A percentile compares a stretch with the other conserved stretches of the same genome.
These are phyloP conservation scores for Murina feae DNA, from an alignment of 2,113 vertebrate genomes.

Conservation along the genomic window DNA sequence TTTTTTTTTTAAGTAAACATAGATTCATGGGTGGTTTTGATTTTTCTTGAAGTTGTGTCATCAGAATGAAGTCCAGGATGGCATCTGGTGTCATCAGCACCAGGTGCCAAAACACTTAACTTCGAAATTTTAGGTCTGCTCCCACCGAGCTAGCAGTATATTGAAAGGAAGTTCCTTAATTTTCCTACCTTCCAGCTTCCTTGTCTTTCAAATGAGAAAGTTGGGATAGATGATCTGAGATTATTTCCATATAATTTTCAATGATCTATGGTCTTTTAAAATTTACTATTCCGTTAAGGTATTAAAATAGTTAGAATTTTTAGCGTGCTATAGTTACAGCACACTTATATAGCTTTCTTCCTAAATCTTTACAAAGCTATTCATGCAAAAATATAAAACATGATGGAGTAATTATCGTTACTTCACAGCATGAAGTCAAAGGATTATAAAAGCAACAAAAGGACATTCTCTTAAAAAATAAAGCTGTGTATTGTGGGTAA, in stretches of 20 bases:
- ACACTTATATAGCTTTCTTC: neutral
- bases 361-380: neutral
- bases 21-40: neutral
- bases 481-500: neutral
- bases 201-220: neutral
- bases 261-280: neutral
- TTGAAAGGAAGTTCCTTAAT: neutral
- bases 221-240: neutral
- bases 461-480: neutral
- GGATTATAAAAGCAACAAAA: neutral
- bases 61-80: neutral
- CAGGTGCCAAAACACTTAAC: neutral
- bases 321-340: neutral
- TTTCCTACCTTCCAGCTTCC: neutral
- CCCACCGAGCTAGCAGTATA: neutral
- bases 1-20: neutral
- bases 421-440: neutral
- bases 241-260: neutral
- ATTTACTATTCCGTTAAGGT: neutral
- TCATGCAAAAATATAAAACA: neutral
- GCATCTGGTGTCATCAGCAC: neutral
- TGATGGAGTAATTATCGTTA: neutral
- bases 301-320: constrained; percentile 41
- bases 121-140: neutral
- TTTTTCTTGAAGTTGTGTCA: neutral